Evolutionary conservation across 2,888 invertebrate species (phyloP).

Genomic region (Drosophila picticornis): DNA sequence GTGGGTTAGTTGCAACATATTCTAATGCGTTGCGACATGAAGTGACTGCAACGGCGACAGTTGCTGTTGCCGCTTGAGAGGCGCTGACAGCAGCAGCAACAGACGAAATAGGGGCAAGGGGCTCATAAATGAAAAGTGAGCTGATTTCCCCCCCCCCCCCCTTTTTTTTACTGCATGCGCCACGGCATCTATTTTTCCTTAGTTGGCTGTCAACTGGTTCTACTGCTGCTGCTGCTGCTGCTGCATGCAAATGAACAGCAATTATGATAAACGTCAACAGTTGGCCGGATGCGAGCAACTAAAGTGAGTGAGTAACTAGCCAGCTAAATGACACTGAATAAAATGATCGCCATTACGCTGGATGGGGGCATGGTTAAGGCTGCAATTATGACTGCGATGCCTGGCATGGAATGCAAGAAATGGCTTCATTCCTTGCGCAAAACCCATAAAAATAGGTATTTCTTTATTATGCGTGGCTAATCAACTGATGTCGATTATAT

Average conservation of each 20-base stretch:
- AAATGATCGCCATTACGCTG: constrained; percentile 64
- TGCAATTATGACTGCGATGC: neutral
- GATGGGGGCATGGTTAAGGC: neutral
- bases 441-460: too few relatives aligned
- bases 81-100: constrained; percentile 69
- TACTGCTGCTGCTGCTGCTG: constrained; percentile 29
- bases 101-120: neutral
- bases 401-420: neutral
- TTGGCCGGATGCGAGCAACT: constrained; percentile 83
- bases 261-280: constrained; percentile 84
- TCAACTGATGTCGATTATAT: neutral
- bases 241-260: constrained; percentile 82
- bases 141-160: too few relatives aligned
- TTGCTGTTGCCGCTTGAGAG: constrained; percentile 82
- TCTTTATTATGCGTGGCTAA: too few relatives aligned
- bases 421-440: neutral
- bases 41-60: constrained; percentile 82
- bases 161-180: constrained; percentile 7
- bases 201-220: constrained; percentile 41
- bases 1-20: constrained; percentile 71
- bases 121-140: constrained; percentile 59
- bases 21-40: constrained; percentile 80
- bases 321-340: constrained; percentile 54
- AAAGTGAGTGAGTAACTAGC: constrained; percentile 36
- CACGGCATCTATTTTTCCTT: constrained; percentile 48